Evolutionary conservation across 2,797 vertebrate species (phyloP), one percentile per base, ranked within the genome.

Genomic region (Tokudaia tokunoshimensis): DNA sequence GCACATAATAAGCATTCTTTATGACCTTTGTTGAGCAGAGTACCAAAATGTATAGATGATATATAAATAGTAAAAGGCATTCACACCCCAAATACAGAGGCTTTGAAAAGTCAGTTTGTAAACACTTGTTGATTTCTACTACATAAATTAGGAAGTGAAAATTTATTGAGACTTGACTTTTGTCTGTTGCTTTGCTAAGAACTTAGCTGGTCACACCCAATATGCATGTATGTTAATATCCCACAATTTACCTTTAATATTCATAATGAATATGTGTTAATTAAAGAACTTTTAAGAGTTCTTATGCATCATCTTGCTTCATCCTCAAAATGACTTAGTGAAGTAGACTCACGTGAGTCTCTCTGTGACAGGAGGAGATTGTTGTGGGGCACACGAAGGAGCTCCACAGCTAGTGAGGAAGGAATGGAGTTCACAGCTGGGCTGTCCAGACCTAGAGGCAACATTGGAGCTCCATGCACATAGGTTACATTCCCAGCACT

Each of bases 61-160:
- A 82, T 70, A 22, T 6, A 75, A 47, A 87, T 92, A 47, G 44
- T 86, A 93, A 96, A 94, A 94, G 41, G 31, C 87, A 52, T 29
- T 20, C 0, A 65, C 44, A 87, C 74, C 14, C n/a, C 41, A 75
- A 91, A 75, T 82, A 90, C 4, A 67, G 14, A 90, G 9, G 5
- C n/a, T 94, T 76, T 52, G 55, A 94, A 80, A 93, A 93, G 76
- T 81, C 59, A 82, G 86, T 92, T 12, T 4, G 10, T 57, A 90
- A 94, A 12, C 12, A 83, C 63, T 92, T 89, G 11, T 91, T 90
- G 65, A 86, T 44, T 87, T 57, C 37, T 80, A 47, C 34, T 55
- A 78, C 15, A 20, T 81, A 89, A 87, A 91, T 78, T 11, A 84
- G 94, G 78, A 76, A 52, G 24, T 37, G 10, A n/a, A 70, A 78